Conservation (phyloP, 1,140 invertebrate genomes). For the Drosophila repleta region DNA sequence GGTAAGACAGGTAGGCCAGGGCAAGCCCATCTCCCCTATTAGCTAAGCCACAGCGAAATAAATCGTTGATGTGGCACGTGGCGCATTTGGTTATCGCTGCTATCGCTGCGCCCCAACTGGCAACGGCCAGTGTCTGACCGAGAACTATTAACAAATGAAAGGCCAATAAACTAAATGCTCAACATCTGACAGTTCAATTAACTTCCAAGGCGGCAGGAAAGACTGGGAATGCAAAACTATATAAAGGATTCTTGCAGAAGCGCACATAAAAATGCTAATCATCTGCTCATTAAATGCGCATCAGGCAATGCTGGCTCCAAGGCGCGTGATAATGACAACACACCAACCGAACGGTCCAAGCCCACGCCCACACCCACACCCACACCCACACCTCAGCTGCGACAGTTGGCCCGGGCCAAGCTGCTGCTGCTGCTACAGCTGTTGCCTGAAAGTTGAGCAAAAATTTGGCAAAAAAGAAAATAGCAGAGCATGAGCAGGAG, state of each 20-base stretch:
- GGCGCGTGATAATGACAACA: slow-evolving; percentile 66
- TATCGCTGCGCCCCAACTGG: slow-evolving; percentile 40
- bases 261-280: slow-evolving; percentile 69
- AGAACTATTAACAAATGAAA: slow-evolving; percentile 18
- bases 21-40: not conserved
- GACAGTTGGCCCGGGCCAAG: slow-evolving; percentile 7
- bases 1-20: slow-evolving; percentile 10
- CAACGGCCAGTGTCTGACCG: slow-evolving; percentile 3
- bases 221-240: slow-evolving; percentile 24
- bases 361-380: not conserved
- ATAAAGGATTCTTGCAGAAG: slow-evolving; percentile 22
- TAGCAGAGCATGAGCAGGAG: not conserved
- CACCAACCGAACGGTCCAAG: slow-evolving; percentile 38
- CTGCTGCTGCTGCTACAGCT: slow-evolving; percentile 49
- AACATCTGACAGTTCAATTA: slow-evolving; percentile 46
- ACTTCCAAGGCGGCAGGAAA: slow-evolving; percentile 9
- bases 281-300: slow-evolving; percentile 80
- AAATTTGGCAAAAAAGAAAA: slow-evolving; percentile 56
- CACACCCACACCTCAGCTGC: not conserved
- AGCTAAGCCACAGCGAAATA: slow-evolving; percentile 22
- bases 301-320: slow-evolving; percentile 39
- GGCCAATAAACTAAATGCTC: slow-evolving; percentile 36
- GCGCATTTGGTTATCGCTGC: slow-evolving; percentile 44
- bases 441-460: slow-evolving; percentile 59
- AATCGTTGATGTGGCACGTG: slow-evolving; percentile 18